These are phyloP conservation scores for Lophochroa leadbeateri DNA, from an alignment of 2,113 vertebrate genomes.

Conservation along the genomic window DNA sequence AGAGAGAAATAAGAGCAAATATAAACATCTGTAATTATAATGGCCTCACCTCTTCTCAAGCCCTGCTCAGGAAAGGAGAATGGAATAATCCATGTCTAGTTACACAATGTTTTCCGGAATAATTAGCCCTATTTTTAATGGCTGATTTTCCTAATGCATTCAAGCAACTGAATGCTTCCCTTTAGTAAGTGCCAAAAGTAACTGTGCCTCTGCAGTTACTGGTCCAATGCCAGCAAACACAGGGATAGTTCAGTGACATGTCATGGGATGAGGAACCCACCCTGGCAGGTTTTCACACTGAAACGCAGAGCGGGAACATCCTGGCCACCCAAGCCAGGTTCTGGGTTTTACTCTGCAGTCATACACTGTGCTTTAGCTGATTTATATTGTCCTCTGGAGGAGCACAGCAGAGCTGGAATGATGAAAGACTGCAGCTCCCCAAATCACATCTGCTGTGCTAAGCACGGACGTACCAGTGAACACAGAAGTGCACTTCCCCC, in stretches of 20 bases:
- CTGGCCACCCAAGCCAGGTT: rapidly evolving
- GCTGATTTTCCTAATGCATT: not conserved
- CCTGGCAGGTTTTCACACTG: rapidly evolving
- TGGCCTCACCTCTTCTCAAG: not conserved
- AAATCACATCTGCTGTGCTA: not conserved
- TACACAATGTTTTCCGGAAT: not conserved
- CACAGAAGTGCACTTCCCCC: not conserved
- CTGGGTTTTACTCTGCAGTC: not conserved
- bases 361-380: not conserved
- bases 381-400: too few relatives aligned
- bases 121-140: not conserved
- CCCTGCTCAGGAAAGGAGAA: not conserved
- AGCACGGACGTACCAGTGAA: not conserved
- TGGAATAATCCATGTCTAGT: not conserved
- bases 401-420: not conserved
- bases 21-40: not conserved
- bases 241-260: not conserved
- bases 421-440: not conserved
- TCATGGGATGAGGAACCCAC: not conserved
- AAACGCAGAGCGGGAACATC: not conserved
- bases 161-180: not conserved
- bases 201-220: too few relatives aligned
- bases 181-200: not conserved
- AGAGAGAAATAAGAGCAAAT: not conserved
- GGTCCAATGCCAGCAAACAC: not conserved